These are phyloP conservation scores for Clistopyga incitator DNA, from an alignment of 2,888 invertebrate species.

Conservation along the genomic window DNA sequence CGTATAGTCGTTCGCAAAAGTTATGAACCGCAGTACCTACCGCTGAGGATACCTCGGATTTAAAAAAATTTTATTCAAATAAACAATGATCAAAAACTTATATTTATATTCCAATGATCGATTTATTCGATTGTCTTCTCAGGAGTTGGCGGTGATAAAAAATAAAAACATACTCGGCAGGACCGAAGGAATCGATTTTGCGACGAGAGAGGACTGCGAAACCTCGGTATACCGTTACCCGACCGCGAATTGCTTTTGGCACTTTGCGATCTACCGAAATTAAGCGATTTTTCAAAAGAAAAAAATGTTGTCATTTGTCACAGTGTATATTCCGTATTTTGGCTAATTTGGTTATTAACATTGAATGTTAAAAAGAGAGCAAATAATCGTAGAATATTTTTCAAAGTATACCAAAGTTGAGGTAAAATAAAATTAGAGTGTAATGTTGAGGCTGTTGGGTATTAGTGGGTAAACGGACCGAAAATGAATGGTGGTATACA, in stretches of 20 bases:
- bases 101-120: no score
- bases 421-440: background rate
- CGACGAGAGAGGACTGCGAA: constrained; percentile 29
- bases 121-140: no score
- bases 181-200: constrained; percentile 55
- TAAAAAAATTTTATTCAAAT: background rate
- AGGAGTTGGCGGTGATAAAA: background rate
- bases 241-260: background rate
- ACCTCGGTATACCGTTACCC: constrained; percentile 53
- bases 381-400: no score
- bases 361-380: no score
- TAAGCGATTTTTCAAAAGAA: no score
- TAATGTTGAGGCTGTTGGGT: background rate
- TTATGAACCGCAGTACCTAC: constrained; percentile 30
- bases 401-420: no score
- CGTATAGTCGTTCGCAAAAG: constrained; percentile 55
- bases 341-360: no score
- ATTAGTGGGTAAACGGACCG: background rate
- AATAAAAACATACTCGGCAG: constrained; percentile 7
- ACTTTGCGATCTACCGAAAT: no score
- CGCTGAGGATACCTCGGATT: background rate
- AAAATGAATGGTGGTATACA: background rate
- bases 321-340: no score
- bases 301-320: no score
- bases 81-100: background rate